A percentile compares a stretch with the other conserved stretches of the same genome.
Conservation (phyloP, 2,888 invertebrate species). For the Lordiphosa andalusiaca region DNA sequence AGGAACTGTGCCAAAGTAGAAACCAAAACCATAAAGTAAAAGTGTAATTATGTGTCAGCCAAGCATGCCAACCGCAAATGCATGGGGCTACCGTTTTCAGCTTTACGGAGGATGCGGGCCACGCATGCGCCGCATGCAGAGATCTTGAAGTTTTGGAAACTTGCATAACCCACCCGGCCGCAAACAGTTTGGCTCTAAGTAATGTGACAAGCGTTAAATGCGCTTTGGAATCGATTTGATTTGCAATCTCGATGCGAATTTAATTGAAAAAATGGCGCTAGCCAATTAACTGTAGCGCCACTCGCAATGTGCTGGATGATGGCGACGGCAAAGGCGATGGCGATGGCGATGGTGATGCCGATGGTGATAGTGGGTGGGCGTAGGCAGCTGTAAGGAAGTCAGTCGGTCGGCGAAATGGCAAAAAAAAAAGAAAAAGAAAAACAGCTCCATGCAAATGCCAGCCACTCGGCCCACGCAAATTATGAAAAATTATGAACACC, state of each 20-base stretch:
- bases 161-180: slow-evolving; percentile 46
- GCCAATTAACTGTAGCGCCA: slow-evolving; percentile 36
- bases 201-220: slow-evolving; percentile 75
- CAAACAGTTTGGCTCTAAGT: slow-evolving; percentile 49
- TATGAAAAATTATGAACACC: slow-evolving; percentile 68
- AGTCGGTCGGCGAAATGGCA: slow-evolving; percentile 56
- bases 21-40: slow-evolving; percentile 49
- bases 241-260: slow-evolving; percentile 65
- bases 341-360: too few relatives aligned
- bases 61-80: slow-evolving; percentile 23
- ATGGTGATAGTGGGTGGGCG: slow-evolving; percentile 28
- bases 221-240: slow-evolving; percentile 67
- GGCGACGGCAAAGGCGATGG: too few relatives aligned
- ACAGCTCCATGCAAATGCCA: slow-evolving; percentile 32
- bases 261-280: slow-evolving; percentile 70
- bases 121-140: slow-evolving; percentile 26
- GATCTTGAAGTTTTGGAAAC: slow-evolving; percentile 10
- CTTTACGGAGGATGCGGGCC: slow-evolving; percentile 2
- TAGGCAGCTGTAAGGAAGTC: slow-evolving; percentile 68
- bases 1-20: slow-evolving; percentile 43
- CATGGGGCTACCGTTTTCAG: slow-evolving; percentile 21
- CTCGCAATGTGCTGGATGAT: slow-evolving; percentile 4
- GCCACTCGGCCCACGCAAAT: slow-evolving; percentile 60
- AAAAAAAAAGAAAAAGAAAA: too few relatives aligned
- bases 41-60: slow-evolving; percentile 45